Evolutionary conservation across 2,113 vertebrate species (phyloP), one percentile per base, ranked within the genome.

Genomic region (Chloropsis hardwickii): DNA sequence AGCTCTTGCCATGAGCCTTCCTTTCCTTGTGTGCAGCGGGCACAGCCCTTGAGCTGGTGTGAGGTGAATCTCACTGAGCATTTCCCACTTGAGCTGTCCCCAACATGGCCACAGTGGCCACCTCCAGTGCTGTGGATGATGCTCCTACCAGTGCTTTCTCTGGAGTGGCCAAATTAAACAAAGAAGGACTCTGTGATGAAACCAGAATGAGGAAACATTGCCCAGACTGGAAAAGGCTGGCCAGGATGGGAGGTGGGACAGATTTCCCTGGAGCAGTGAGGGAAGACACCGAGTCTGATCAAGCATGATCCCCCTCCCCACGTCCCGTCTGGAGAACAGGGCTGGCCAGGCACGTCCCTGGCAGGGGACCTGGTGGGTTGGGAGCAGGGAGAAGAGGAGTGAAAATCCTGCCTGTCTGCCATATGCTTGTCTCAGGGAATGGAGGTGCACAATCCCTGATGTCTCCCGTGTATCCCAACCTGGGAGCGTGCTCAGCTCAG

Each of bases 1-100:
- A 4, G 2, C 24, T 44, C 47, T 27, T 51, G 44, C 40, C 2
- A 0, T 2, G 37, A 31, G 37, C 57, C 10, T 79, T 31, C 28
- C 18, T 56, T 15, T 28, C 53, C 57, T 14, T 14, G 19, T 0
- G 1, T 20, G 79, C 9, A 4, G 40, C 58, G 86, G 57, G 74
- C 45, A 0, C 21, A 71, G 66, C 66, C 50, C 48, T 25, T 2
- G 20, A 28, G 79, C 33, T 51, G 66, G 18, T 29, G 39, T 12
- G 42, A 61, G 57, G 12, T 51, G 35, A 56, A 44, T 25, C 20
- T 88, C 37, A 12, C 16, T 1, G 27, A 76, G 25, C 10, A 14
- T 56, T 54, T 71, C 14, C 61, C 8, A 27, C 39, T 42, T 16
- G 47, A 64, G 53, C 17, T 50, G 54, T 21, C 15, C 54, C 50